Conservation (phyloP, 2,888 invertebrate genomes). For the Xylota segnis region DNA sequence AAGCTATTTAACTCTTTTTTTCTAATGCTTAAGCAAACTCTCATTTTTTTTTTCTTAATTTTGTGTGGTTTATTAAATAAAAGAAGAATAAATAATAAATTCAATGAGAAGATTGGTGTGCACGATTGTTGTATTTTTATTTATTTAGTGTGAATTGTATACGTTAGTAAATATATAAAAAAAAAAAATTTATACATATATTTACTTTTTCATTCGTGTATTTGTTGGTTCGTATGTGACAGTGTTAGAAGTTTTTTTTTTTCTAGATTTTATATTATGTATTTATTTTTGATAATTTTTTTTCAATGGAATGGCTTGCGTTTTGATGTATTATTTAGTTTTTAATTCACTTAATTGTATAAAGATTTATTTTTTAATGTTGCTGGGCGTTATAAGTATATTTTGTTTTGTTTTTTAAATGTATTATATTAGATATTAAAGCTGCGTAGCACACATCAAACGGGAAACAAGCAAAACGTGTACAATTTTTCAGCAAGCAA, state of each 20-base stretch:
- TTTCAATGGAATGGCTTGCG: slow-evolving; percentile 48
- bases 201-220: neutral
- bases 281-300: slow-evolving; percentile 1
- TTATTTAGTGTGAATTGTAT: slow-evolving; percentile 9
- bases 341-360: slow-evolving; percentile 19
- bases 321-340: slow-evolving; percentile 34
- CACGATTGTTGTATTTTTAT: slow-evolving; percentile 21
- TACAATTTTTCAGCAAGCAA: neutral
- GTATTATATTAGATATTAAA: slow-evolving; percentile 11
- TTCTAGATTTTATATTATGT: neutral
- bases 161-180: neutral
- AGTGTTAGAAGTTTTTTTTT: slow-evolving; percentile 2
- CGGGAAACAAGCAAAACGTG: slow-evolving; percentile 10
- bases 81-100: neutral
- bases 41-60: slow-evolving; percentile 21
- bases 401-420: neutral
- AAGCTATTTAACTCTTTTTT: slow-evolving; percentile 21
- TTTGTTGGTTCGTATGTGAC: slow-evolving; percentile 10
- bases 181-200: neutral
- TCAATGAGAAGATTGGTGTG: slow-evolving; percentile 16
- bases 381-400: neutral
- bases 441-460: neutral
- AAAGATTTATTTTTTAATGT: neutral
- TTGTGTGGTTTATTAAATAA: slow-evolving; percentile 16
- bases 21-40: slow-evolving; percentile 15